These are phyloP conservation scores for Camponotus floridanus DNA, from an alignment of 1,140 invertebrate genomes.

Conservation along the genomic window DNA sequence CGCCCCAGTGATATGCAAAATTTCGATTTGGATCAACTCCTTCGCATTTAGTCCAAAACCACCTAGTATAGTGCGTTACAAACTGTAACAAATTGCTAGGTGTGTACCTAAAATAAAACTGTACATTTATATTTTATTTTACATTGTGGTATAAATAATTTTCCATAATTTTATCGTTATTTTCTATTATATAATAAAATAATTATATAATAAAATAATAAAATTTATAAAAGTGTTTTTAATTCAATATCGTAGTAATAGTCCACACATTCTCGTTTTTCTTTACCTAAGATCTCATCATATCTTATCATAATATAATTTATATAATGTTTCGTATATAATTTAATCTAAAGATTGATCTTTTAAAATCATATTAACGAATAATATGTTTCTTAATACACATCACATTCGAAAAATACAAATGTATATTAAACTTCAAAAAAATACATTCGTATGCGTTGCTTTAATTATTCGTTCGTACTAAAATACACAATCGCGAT, in stretches of 20 bases:
- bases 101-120: conserved; percentile 72
- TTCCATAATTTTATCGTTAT: not conserved
- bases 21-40: conserved; percentile 95
- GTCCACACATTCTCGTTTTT: not conserved
- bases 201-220: conserved; percentile 20
- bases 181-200: not conserved
- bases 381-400: conserved; percentile 8
- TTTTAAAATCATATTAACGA: not conserved
- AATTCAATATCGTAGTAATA: no score
- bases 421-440: not conserved
- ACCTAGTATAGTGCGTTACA: conserved; percentile 81
- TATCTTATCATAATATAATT: no score
- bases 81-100: conserved; percentile 78
- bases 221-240: conserved; percentile 3
- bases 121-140: not conserved
- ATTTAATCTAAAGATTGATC: conserved; percentile 14
- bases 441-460: not conserved
- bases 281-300: not conserved
- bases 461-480: not conserved
- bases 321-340: not conserved
- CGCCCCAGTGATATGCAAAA: conserved; percentile 93
- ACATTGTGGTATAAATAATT: not conserved
- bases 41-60: conserved; percentile 87
- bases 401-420: not conserved
- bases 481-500: not conserved